Conservation (phyloP, 2,113 vertebrate species). For the Dolichallabes microphthalmus region DNA sequence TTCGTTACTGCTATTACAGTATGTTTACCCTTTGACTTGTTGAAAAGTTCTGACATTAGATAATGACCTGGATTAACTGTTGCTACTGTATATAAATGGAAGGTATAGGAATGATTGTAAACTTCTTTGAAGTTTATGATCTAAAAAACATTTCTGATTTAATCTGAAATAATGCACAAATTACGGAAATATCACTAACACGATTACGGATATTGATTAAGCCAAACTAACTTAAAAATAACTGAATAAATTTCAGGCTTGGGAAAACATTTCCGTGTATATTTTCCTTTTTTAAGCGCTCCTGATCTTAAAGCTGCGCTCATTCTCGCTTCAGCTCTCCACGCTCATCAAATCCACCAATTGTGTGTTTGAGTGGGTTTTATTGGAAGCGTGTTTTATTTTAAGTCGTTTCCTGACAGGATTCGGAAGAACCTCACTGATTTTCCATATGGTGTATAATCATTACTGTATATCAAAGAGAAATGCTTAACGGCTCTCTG, state of each 20-base stretch:
- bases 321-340: not conserved
- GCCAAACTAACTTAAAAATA: not conserved
- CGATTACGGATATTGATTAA: too few relatives aligned
- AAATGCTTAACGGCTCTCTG: conserved; percentile 59
- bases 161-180: too few relatives aligned
- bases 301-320: not conserved
- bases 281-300: not conserved
- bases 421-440: conserved; percentile 37
- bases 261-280: not conserved
- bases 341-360: conserved; percentile 1
- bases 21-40: too few relatives aligned
- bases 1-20: not conserved
- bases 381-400: conserved; percentile 33
- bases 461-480: conserved; percentile 58
- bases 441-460: conserved; percentile 54
- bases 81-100: not conserved
- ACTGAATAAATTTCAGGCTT: not conserved
- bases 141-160: too few relatives aligned
- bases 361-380: conserved; percentile 37
- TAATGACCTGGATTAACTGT: not conserved
- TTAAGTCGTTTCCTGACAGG: conserved; percentile 41
- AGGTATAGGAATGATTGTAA: too few relatives aligned
- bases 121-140: too few relatives aligned
- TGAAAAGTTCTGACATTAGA: too few relatives aligned
- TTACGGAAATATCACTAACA: too few relatives aligned